Evolutionary conservation across 1,140 invertebrate species (phyloP).

Genomic region (Temnothorax curvispinosus): DNA sequence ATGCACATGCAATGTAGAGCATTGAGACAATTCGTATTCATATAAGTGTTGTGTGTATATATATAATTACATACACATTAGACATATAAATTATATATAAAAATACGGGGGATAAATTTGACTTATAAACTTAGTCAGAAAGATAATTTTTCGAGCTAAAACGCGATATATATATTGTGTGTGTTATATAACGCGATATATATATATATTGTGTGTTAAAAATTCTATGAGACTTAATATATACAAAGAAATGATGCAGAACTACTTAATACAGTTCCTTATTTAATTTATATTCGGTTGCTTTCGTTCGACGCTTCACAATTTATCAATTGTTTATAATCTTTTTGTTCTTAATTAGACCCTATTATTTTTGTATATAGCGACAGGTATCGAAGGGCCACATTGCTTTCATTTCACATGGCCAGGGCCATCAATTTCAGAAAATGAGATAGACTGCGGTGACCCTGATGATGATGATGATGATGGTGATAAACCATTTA

Average conservation of each 20-base stretch:
- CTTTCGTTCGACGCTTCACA: background rate
- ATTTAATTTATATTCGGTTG: conserved; percentile 3
- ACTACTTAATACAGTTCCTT: background rate
- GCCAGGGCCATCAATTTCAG: conserved; percentile 25
- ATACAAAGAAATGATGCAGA: background rate
- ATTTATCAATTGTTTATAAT: background rate
- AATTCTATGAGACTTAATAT: background rate
- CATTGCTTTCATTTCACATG: conserved; percentile 75
- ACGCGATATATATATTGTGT: background rate
- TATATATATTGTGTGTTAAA: too few species aligned
- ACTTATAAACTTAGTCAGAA: conserved; percentile 16
- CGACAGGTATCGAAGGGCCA: background rate
- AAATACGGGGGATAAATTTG: conserved; percentile 21
- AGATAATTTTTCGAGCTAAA: conserved; percentile 5
- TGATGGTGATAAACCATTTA: background rate
- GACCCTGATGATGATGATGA: too few species aligned
- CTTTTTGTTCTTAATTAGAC: background rate
- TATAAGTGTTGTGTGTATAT: conserved; percentile 5
- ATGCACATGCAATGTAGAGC: background rate
- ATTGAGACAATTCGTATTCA: background rate
- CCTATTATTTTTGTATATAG: conserved; percentile 35
- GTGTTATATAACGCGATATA: too few species aligned
- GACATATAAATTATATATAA: conserved; percentile 46
- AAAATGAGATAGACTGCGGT: too few species aligned
- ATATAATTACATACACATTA: conserved; percentile 7